Base-by-base conservation (phyloP, 2,888 invertebrate genomes). In the Agelastica alni region DNA sequence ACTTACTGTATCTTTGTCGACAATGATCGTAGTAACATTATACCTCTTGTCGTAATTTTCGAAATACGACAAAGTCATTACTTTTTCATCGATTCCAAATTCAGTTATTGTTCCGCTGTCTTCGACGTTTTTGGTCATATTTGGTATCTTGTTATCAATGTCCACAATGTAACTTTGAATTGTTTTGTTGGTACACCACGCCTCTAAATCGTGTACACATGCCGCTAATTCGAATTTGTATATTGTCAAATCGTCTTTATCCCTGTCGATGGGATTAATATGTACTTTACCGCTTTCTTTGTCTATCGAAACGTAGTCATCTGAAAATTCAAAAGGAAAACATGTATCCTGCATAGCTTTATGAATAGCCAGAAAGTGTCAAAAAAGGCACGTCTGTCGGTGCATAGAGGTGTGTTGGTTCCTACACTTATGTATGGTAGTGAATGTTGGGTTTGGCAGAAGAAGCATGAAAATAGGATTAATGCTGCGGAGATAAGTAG, bases 71-170 rank as follows among this genome's bases (percentile, higher is more conserved):
- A 82, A 71, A 4, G 42, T 52, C 53, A 79, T 77, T 13, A 28
- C 3, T 42, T 59, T 56, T 3, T 48, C 28, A 7, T 44, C 22
- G 6, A 12, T 18, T 1, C 47, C 17, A 3, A 56, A 56, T 31
- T 26, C 9, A 51, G 13, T 13, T 30, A 6, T 41, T 31, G 7
- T 31, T 1, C 49, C 49, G 9, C 37, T 30, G 6, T 34, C 14
- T 7, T 10, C 31, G 17, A 30, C 17, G 17, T 48, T 36, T 31
- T 32, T 51, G 20, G 34, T 13, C 1, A 61, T 43, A 20, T 59
- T 28, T 4, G 90, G 90, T 9, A 65, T 67, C 66, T 89, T 83
- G 69, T 91, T 87, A 69, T 91, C 89, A 18, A 86, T 76, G 65
- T 84, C 84, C 16, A 73, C 68, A 10, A 84, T 75, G 20, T 75